phyloP scores from a whole-genome alignment of 1,140 invertebrate genomes.

The Lucilia sericata region DNA sequence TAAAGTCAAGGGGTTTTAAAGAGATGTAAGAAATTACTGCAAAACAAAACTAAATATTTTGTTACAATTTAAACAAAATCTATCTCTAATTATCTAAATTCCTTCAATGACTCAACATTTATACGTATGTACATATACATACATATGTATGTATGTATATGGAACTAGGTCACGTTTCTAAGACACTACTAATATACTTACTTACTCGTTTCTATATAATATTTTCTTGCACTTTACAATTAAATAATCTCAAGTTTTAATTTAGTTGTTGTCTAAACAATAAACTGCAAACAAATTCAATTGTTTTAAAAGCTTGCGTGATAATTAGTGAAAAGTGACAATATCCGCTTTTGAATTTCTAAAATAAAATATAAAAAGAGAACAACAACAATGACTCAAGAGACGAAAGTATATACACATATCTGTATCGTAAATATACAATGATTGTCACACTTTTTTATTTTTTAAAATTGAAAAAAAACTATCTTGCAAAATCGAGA shows the following conservation, averaged over 20 bases:
- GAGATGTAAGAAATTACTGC: too few relatives aligned
- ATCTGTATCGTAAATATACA: not conserved
- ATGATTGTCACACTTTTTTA: not conserved
- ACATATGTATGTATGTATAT: too few relatives aligned
- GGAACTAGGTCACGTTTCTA: slow-evolving; percentile 1
- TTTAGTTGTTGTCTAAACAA: slow-evolving; percentile 1
- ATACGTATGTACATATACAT: too few relatives aligned
- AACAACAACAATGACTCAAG: not conserved
- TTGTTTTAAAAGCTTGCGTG: slow-evolving; percentile 10
- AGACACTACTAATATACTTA: too few relatives aligned
- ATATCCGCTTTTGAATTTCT: slow-evolving; percentile 23
- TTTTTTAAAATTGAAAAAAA: not conserved
- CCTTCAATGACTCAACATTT: too few relatives aligned
- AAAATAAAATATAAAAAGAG: not conserved
- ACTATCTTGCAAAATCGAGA: not conserved
- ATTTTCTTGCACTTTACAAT: not conserved
- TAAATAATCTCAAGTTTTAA: not conserved
- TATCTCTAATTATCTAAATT: too few relatives aligned
- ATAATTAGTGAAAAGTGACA: slow-evolving; percentile 20
- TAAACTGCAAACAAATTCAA: not conserved
- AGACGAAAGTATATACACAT: too few relatives aligned
- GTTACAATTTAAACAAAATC: too few relatives aligned
- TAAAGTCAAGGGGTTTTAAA: too few relatives aligned
- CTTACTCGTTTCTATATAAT: too few relatives aligned
- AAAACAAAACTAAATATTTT: too few relatives aligned